Percentiles rank a stretch among this genome's conserved stretches.
Evolutionary conservation across 2,113 vertebrate species (phyloP).

Genomic region (Plestiodon gilberti): DNA sequence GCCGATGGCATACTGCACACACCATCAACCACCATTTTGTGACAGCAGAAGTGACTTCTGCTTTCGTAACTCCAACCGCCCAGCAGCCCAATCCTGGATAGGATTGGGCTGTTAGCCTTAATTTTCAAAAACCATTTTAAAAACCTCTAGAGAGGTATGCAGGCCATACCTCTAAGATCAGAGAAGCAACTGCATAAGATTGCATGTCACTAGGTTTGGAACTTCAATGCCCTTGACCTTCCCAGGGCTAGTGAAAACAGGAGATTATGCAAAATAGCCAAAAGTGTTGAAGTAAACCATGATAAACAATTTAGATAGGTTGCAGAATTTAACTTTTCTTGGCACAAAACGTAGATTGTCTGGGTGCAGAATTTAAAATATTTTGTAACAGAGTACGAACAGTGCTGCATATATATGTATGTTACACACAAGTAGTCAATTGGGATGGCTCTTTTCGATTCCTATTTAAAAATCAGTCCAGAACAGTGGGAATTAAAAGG

Average conservation of each 20-base stretch:
- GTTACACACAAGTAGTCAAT: background rate
- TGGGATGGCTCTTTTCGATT: background rate
- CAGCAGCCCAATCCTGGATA: too few species aligned
- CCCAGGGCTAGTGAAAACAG: background rate
- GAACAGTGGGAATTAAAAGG: background rate
- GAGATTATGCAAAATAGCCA: background rate
- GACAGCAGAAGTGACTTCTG: too few species aligned
- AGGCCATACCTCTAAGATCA: background rate
- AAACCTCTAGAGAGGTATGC: too few species aligned
- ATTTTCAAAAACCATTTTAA: too few species aligned
- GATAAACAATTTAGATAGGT: background rate
- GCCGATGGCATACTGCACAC: too few species aligned
- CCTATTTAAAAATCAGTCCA: background rate
- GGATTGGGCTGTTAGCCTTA: too few species aligned
- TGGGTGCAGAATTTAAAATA: background rate
- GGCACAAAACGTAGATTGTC: background rate
- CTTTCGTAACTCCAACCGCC: too few species aligned
- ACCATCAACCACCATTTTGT: too few species aligned
- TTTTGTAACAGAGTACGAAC: background rate
- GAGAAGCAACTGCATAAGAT: background rate
- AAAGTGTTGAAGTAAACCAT: background rate
- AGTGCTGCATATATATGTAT: background rate
- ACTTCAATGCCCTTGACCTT: background rate
- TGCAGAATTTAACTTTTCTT: background rate
- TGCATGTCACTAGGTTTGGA: background rate